Base-by-base conservation (phyloP, 1,140 invertebrate genomes). In the Pseudomyrmex cubaensis region DNA sequence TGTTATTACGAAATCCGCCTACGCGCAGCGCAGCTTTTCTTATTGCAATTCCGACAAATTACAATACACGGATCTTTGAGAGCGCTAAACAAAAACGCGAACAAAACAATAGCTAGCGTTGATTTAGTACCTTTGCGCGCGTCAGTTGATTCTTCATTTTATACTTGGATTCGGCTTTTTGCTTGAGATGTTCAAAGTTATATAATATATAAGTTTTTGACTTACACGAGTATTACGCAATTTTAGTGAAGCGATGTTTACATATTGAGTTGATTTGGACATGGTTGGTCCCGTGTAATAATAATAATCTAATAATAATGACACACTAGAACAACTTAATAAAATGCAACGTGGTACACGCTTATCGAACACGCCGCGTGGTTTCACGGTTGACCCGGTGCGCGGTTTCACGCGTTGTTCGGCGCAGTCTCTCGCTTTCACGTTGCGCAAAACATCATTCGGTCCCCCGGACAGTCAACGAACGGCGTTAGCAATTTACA, bases 371-470 rank as follows among this genome's bases (percentile, higher is more conserved):
- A 35, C 15, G 57, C 17, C 66, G 72, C 35, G 56, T 13, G 44
- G 48, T 48, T 63, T 83, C 80, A 64, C 70, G 70, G 35, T 52
- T 44, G 74, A 76, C 25, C 74, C 61, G 73, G 50, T 25, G 35
- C 61, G 59, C 22, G 48, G 56, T 61, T 67, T 70, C 22, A 35
- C 46, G 70, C 69, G 72, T 15, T 52, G n/a, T 7, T 56, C 66
- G 17, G 25, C 61, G 52, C 82, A 61, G 73, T 25, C 66, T 62
- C 61, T 57, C 46, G 67, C 76, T 84, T 84, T 84, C 83, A 72
- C 83, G 64, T 84, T 80, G 48, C 63, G 61, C 66, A 80, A 84
- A 84, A 84, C 64, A 54, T 82, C 83, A 48, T 15, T 66, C 48
- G 72, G 61, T 74, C 5, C 1, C 12, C n/a, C 35, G 35, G n/a